Evolutionary conservation across 1,140 invertebrate species (phyloP).

Genomic region (Drosophila kanapiae): DNA sequence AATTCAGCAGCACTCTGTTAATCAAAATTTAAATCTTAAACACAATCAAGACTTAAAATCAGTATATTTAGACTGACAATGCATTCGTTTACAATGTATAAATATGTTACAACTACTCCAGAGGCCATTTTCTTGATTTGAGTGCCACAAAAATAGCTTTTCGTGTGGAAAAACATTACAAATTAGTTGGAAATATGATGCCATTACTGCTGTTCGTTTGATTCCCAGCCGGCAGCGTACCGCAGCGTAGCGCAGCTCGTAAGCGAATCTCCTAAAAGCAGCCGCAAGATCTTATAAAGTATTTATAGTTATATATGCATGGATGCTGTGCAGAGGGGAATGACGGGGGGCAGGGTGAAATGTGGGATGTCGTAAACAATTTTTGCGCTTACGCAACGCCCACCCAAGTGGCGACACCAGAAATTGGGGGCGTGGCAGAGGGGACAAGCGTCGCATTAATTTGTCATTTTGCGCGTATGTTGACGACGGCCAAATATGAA

Average conservation of each 20-base stretch:
- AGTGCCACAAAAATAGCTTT: conserved; percentile 6
- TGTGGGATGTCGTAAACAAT: conserved; percentile 65
- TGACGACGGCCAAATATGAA: conserved; percentile 51
- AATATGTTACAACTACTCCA: background rate
- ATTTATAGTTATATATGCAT: conserved; percentile 34
- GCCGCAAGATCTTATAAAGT: conserved; percentile 51
- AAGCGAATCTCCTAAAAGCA: conserved; percentile 28
- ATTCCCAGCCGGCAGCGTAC: conserved; percentile 26
- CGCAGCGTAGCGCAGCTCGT: background rate
- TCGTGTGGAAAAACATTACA: background rate
- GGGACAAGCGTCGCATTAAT: conserved; percentile 71
- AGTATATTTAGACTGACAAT: background rate
- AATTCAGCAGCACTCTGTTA: background rate
- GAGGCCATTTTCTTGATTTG: background rate
- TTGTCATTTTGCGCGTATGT: conserved; percentile 75
- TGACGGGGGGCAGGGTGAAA: background rate
- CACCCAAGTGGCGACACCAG: conserved; percentile 56
- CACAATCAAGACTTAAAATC: background rate
- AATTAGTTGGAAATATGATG: conserved; percentile 41
- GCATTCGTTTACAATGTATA: background rate
- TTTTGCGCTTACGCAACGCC: conserved; percentile 65
- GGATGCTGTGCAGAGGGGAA: background rate
- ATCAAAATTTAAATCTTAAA: background rate
- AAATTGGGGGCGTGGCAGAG: conserved; percentile 17
- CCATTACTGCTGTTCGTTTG: conserved; percentile 24